These are phyloP conservation scores for Spongilla lacustris DNA, from an alignment of 37 sponge, comb jelly and placozoan genomes.

Conservation along the genomic window DNA sequence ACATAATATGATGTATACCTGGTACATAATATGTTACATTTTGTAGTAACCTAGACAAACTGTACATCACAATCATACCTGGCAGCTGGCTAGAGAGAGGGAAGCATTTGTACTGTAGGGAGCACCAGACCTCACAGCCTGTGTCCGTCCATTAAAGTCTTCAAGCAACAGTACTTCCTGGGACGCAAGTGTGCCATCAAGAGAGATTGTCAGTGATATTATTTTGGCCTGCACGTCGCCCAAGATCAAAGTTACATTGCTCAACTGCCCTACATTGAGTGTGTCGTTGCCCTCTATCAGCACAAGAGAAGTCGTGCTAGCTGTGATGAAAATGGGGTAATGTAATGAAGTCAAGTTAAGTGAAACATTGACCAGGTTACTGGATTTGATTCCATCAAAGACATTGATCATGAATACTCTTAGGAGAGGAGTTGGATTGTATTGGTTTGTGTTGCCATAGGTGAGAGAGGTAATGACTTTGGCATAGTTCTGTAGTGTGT, in stretches of 20 bases:
- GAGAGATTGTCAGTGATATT: slow-evolving; percentile 2
- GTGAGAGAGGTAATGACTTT: slow-evolving; percentile 35
- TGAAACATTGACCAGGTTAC: not conserved
- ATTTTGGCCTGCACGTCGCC: slow-evolving; percentile 13
- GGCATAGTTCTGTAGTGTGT: slow-evolving; percentile 40
- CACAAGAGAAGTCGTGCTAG: not conserved
- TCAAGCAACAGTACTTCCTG: not conserved
- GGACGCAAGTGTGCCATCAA: not conserved
- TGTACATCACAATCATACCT: too few relatives aligned
- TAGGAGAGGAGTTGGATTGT: slow-evolving; percentile 31
- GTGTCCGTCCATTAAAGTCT: not conserved
- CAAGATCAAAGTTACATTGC: slow-evolving; percentile 19
- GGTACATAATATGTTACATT: too few relatives aligned
- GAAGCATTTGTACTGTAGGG: not conserved
- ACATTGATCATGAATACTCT: slow-evolving; percentile 47
- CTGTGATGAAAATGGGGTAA: not conserved
- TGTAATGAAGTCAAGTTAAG: not conserved
- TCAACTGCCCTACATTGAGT: slow-evolving; percentile 13
- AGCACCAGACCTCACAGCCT: not conserved
- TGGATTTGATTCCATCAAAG: slow-evolving; percentile 44
- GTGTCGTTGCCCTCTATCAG: slow-evolving; percentile 34
- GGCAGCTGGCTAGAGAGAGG: not conserved
- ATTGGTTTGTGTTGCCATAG: slow-evolving; percentile 30
- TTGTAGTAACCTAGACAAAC: too few relatives aligned
- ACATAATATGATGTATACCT: too few relatives aligned